Percentiles rank a stretch among this genome's conserved stretches.
phyloP scores from a whole-genome alignment of 2,888 invertebrate species.

The Flabesymbios commensalis region DNA sequence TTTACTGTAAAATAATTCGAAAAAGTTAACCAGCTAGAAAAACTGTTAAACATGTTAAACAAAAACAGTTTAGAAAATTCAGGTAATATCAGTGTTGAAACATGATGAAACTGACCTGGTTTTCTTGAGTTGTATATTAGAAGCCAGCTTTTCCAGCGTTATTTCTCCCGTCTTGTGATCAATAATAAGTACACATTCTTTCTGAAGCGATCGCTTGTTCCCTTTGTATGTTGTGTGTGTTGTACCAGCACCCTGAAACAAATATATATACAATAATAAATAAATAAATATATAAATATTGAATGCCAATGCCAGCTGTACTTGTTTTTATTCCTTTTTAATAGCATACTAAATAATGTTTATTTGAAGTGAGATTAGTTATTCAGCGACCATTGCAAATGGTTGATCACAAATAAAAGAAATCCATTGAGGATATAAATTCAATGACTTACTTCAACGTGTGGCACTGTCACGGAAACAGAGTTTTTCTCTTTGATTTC shows the following conservation, averaged over 20 bases:
- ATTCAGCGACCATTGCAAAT: too few relatives aligned
- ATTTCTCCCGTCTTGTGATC: conserved; percentile 91
- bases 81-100: too few relatives aligned
- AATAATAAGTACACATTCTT: conserved; percentile 93
- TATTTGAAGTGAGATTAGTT: too few relatives aligned
- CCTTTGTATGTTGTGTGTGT: conserved; percentile 89
- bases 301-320: too few relatives aligned
- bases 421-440: background rate
- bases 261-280: background rate
- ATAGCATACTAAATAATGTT: too few relatives aligned
- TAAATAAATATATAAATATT: background rate
- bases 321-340: too few relatives aligned
- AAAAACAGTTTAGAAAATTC: too few relatives aligned
- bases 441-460: conserved; percentile 71
- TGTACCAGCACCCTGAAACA: conserved; percentile 74
- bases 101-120: conserved; percentile 54
- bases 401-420: background rate
- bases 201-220: conserved; percentile 85
- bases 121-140: conserved; percentile 71
- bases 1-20: too few relatives aligned
- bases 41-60: too few relatives aligned
- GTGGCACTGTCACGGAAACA: conserved; percentile 87
- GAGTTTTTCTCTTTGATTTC: conserved; percentile 84
- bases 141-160: conserved; percentile 86
- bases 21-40: too few relatives aligned